Conservation (phyloP, 1,140 invertebrate genomes). For the Lethrus apterus region DNA sequence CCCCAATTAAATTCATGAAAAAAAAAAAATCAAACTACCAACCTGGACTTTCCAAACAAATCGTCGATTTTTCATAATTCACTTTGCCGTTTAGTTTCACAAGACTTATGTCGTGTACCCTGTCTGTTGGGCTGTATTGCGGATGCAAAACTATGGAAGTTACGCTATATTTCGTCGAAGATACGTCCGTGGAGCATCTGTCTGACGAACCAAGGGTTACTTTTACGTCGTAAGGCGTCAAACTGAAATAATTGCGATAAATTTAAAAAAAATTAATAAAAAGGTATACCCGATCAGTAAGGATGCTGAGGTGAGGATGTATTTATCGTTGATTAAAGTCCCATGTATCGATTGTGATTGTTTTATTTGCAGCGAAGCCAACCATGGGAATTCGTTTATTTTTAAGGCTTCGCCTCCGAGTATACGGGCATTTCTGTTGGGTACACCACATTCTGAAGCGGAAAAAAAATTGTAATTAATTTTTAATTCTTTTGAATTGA, state of each 20-base stretch:
- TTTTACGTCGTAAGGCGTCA: slow-evolving; percentile 3
- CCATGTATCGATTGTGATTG: background rate
- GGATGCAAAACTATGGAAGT: slow-evolving; percentile 1
- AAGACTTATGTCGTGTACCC: slow-evolving; percentile 1
- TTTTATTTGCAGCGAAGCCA: background rate
- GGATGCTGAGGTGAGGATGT: slow-evolving; percentile 2
- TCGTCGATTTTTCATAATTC: slow-evolving; percentile 2
- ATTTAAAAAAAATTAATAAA: background rate
- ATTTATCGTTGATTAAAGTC: slow-evolving; percentile 6
- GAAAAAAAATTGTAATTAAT: too few relatives aligned
- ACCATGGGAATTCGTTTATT: slow-evolving; percentile 9
- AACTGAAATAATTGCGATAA: background rate
- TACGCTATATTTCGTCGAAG: slow-evolving; percentile 2
- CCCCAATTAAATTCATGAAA: background rate
- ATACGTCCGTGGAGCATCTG: slow-evolving; percentile 5
- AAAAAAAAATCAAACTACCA: background rate
- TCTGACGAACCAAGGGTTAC: background rate
- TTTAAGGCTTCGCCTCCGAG: background rate
- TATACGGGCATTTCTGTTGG: background rate
- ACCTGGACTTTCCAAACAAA: background rate
- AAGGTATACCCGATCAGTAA: background rate
- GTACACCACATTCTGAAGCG: slow-evolving; percentile 4
- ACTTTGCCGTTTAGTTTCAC: background rate
- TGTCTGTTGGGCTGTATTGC: background rate
- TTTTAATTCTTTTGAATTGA: too few relatives aligned